phyloP scores from a whole-genome alignment of 2,888 invertebrate genomes.

The Pollenia labialis region DNA sequence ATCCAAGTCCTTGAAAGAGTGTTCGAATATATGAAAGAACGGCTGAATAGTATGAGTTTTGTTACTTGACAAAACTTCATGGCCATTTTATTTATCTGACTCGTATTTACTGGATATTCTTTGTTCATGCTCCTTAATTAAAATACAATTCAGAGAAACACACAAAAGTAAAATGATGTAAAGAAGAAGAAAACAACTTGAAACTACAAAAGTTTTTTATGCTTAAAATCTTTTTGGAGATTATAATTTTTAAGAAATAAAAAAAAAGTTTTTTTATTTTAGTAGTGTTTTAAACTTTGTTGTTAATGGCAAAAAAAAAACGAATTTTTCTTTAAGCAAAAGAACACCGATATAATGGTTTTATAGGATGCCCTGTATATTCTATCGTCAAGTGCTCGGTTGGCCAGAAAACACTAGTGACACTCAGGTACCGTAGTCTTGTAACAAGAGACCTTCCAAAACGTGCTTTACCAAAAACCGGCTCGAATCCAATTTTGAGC shows the following conservation, averaged over 20 bases:
- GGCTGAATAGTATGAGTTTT: slow-evolving; percentile 13
- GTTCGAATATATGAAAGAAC: background rate
- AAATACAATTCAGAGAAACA: slow-evolving; percentile 33
- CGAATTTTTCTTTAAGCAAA: no score
- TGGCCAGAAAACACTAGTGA: no score
- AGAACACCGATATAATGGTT: no score
- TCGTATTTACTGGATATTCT: background rate
- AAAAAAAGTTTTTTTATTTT: background rate
- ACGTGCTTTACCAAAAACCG: no score
- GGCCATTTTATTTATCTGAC: background rate
- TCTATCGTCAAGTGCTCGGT: no score
- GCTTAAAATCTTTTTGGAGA: slow-evolving; percentile 6
- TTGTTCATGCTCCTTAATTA: slow-evolving; percentile 26
- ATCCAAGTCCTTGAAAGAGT: background rate
- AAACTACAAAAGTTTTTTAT: slow-evolving; percentile 19
- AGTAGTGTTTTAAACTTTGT: no score
- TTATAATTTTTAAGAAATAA: background rate
- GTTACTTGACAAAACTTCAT: slow-evolving; percentile 20
- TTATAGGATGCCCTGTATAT: no score
- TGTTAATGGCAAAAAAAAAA: no score
- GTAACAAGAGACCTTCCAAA: no score
- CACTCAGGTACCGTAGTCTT: no score
- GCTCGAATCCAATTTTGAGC: no score
- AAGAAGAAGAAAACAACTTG: background rate
- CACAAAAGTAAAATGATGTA: background rate